Conservation (phyloP, 2,113 vertebrate species). For the Charadrius vociferus region DNA sequence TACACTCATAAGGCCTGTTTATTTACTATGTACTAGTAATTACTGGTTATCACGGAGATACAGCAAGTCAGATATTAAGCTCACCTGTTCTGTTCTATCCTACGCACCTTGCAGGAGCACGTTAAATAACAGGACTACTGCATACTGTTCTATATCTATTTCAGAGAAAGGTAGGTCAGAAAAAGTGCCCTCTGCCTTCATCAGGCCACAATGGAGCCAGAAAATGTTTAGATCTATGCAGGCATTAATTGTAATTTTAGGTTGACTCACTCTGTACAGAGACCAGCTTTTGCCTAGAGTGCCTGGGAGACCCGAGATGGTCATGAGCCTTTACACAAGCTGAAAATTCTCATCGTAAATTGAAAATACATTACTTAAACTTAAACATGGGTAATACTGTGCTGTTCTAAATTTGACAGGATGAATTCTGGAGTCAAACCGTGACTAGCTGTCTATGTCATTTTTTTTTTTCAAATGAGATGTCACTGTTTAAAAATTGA, state of each 20-base stretch:
- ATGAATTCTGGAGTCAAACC: background rate
- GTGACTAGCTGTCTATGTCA: background rate
- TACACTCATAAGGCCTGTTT: background rate
- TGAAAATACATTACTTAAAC: background rate
- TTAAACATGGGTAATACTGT: accelerated
- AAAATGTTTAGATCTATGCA: background rate
- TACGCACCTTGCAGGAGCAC: background rate
- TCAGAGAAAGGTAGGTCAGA: background rate
- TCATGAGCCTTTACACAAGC: background rate
- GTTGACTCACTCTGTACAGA: background rate
- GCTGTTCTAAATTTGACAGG: background rate
- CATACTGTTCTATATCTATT: background rate
- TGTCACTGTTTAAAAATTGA: background rate
- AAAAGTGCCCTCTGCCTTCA: background rate
- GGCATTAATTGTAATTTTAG: background rate
- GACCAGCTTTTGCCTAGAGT: background rate
- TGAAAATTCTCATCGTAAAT: background rate
- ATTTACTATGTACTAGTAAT: background rate
- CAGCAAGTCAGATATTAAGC: background rate
- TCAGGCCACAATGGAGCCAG: background rate
- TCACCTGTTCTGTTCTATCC: background rate
- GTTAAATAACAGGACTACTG: background rate
- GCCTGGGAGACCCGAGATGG: accelerated
- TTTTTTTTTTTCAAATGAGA: background rate
- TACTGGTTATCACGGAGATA: background rate